phyloP scores from a whole-genome alignment of 2,888 invertebrate genomes.

The Eueremaeus valkanovi region DNA sequence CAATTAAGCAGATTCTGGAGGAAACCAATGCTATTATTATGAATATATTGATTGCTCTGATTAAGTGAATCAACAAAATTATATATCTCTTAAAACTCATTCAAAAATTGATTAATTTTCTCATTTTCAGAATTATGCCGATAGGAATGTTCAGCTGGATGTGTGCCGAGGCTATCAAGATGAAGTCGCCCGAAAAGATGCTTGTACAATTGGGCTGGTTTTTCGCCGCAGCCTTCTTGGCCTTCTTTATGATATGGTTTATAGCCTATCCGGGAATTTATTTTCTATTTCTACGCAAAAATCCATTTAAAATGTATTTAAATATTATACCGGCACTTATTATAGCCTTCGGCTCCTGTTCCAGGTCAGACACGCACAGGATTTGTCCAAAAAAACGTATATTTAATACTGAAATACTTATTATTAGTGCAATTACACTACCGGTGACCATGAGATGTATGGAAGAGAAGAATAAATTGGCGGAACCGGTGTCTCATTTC shows the following conservation, averaged over 20 bases:
- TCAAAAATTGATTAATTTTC: not conserved
- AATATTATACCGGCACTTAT: slow-evolving; percentile 32
- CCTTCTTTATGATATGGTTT: not conserved
- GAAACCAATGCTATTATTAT: slow-evolving; percentile 32
- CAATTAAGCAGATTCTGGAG: not conserved
- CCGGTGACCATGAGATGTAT: slow-evolving; percentile 40
- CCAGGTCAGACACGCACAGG: no score
- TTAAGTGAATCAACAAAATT: not conserved
- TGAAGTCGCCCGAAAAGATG: slow-evolving; percentile 22
- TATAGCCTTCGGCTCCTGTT: slow-evolving; percentile 29
- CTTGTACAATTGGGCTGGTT: slow-evolving; percentile 21
- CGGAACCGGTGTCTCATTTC: slow-evolving; percentile 9
- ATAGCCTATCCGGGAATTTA: slow-evolving; percentile 19
- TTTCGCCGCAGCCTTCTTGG: not conserved
- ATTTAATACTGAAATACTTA: not conserved
- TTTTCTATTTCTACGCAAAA: slow-evolving; percentile 7
- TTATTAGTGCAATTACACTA: slow-evolving; percentile 36
- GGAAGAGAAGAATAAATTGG: slow-evolving; percentile 26
- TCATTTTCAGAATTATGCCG: slow-evolving; percentile 25
- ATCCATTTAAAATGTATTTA: slow-evolving; percentile 14
- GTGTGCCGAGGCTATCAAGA: slow-evolving; percentile 34
- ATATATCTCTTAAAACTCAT: not conserved
- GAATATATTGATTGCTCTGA: not conserved
- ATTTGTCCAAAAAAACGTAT: not conserved
- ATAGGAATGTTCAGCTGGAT: slow-evolving; percentile 41